Evolutionary conservation across 64 coral and sea anemone genomes (phyloP), one percentile per base, ranked within the genome.

Genomic region (Trachythela sp.): DNA sequence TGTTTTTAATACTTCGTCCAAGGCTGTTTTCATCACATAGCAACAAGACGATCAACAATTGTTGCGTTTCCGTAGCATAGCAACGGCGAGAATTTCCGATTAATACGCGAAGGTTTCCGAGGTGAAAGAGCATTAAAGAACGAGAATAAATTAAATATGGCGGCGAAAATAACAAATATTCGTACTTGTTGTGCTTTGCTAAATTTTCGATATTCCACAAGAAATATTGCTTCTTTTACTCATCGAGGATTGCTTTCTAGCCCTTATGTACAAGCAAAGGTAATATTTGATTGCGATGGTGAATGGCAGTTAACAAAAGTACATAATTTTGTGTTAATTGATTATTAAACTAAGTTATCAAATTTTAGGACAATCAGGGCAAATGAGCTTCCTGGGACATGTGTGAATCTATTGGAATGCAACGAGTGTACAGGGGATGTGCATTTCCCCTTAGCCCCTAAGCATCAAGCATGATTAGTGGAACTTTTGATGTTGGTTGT

Each of bases 31-130:
- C 22, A 39, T 36, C 75, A 80, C 75, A 35, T 80, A 80, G 75
- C 75, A 80, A 80, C 75, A 35, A 13, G 7, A 39, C 15, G 26
- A 17, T 37, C 30, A 18, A 17, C 75, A 8, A 80, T 39, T 37
- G 31, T 80, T 80, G 75, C 37, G 31, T 37, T 80, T 20, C 31
- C 75, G 75, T 80, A 80, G 75, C 75, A 80, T 80, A 80, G 75
- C 75, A 80, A 80, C 75, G 37, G 34, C 56, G 56, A 27, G 20
- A 0, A 6, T 18, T 36, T 80, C 75, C 75, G 75, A 80, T 9
- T 2, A 64, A n/a, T 8, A 26, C 20, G 1, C 6, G 56, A 64
- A 27, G 1, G 22, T 64, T 18, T 64, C 56, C 56, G 56, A 64
- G 56, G 13, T 64, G 18, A 64, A 64, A 64, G n/a, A n/a, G n/a